Evolutionary conservation across 2,113 vertebrate genomes (phyloP), one percentile per base, ranked within the genome.

Genomic region (Otocyon megalotis): DNA sequence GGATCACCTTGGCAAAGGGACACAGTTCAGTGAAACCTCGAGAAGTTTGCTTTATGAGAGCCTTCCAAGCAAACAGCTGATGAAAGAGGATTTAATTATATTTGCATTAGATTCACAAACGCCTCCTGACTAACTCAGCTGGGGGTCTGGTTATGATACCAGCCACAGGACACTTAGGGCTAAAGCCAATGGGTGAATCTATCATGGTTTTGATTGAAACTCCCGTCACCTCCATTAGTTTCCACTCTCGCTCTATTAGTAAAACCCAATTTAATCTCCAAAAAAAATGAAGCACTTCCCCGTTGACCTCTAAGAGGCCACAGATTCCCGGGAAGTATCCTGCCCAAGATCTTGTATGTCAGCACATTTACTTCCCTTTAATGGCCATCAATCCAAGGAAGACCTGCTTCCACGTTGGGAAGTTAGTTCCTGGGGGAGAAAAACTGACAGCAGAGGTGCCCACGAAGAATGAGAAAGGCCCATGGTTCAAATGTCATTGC

Each of bases 11-110:
- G 19, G 53, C 13, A 32, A 96, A 79, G 19, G 54, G 69, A 92
- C 2, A 90, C 24, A 65, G 19, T 69, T 83, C 88, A 81, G 91
- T 5, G 32, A 85, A 90, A 91, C 67, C n/a, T 5, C 50, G 58
- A 26, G 48, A 19, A 58, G 17, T 43, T 43, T 43, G 43, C 65
- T 91, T 53, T 67, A 15, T 60, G 89, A 96, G 28, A 91, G 3
- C 24, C 28, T 81, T 91, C 37, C 5, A 63, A 54, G 56, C 30
- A 91, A 93, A 53, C 26, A 76, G 37, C 28, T 35, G 86, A 96
- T 97, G 88, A 96, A 97, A 84, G 67, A 88, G 63, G 54, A 96
- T 91, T 94, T 97, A 93, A 96, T 93, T 95, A 60, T 10, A 32
- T 48, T 85, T 86, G 53, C 63, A 91, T 88, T 96, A 50, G 56